A percentile compares a stretch with the other conserved stretches of the same genome.
Conservation (phyloP, 2,113 vertebrate species). For the Tyrannus savana region DNA sequence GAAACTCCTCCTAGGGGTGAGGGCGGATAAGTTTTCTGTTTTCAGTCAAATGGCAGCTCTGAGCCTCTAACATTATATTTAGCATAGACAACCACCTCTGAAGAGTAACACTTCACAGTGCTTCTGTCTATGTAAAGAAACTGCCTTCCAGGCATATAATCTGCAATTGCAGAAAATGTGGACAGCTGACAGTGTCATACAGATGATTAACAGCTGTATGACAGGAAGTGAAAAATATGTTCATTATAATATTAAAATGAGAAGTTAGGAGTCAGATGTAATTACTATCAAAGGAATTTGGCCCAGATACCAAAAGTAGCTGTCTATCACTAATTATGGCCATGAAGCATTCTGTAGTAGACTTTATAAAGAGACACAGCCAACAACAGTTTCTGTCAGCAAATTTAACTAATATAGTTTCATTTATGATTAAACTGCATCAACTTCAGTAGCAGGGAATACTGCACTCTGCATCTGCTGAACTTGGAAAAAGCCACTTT, state of each 20-base stretch:
- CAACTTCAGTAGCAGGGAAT: neutral
- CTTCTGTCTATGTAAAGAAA: neutral
- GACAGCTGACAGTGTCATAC: neutral
- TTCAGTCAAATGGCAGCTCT: neutral
- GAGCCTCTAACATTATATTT: neutral
- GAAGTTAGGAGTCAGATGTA: neutral
- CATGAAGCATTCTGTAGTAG: neutral
- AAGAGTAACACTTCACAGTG: neutral
- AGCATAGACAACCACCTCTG: neutral
- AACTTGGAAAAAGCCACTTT: neutral
- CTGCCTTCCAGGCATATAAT: conserved; percentile 1
- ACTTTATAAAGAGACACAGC: neutral
- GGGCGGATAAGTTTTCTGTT: neutral
- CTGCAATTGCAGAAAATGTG: neutral
- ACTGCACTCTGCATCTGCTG: neutral
- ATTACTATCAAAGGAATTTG: conserved; percentile 28
- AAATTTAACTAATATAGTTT: neutral
- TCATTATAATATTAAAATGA: neutral
- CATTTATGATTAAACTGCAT: neutral
- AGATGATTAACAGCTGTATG: neutral
- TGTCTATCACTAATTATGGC: neutral
- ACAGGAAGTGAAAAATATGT: conserved; percentile 38
- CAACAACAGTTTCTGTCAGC: neutral
- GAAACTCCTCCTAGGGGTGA: neutral
- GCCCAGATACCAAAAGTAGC: conserved; percentile 29